These are phyloP conservation scores for Parascotia fuliginaria DNA, from an alignment of 2,888 invertebrate genomes.

Conservation along the genomic window DNA sequence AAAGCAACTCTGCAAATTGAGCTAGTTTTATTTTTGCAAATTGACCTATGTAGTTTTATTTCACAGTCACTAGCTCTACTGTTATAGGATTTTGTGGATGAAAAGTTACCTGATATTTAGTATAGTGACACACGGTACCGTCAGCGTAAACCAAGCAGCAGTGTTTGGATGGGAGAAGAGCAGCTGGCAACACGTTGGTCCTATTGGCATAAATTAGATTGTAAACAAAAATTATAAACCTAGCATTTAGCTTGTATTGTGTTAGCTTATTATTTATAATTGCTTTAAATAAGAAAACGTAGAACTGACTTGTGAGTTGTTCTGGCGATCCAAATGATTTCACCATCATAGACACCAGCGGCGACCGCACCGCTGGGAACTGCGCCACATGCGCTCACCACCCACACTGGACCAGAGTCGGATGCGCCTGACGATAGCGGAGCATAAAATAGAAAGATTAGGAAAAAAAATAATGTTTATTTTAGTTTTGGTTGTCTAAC, in stretches of 20 bases:
- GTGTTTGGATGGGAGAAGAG: constrained; percentile 72
- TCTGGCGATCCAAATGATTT: constrained; percentile 71
- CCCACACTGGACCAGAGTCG: constrained; percentile 71
- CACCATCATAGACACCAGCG: constrained; percentile 64
- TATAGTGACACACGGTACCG: constrained; percentile 63
- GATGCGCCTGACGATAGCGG: constrained; percentile 62
- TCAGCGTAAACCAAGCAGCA: constrained; percentile 72
- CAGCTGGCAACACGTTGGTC: constrained; percentile 67
- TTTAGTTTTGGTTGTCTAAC: too few relatives aligned
- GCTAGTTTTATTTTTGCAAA: too few relatives aligned
- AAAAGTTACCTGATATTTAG: constrained; percentile 74
- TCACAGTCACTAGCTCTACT: too few relatives aligned
- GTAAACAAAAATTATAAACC: not conserved
- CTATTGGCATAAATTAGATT: constrained; percentile 27
- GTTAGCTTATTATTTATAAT: too few relatives aligned
- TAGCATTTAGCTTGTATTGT: too few relatives aligned
- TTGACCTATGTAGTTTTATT: too few relatives aligned
- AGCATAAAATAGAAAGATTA: too few relatives aligned
- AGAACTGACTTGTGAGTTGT: constrained; percentile 67
- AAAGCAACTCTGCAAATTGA: too few relatives aligned
- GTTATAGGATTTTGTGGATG: too few relatives aligned
- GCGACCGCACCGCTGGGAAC: constrained; percentile 77
- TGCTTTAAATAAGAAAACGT: too few relatives aligned
- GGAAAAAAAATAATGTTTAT: too few relatives aligned
- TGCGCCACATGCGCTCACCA: constrained; percentile 74